phyloP scores from a whole-genome alignment of 2,888 invertebrate genomes.

The Acholoe squamosa region DNA sequence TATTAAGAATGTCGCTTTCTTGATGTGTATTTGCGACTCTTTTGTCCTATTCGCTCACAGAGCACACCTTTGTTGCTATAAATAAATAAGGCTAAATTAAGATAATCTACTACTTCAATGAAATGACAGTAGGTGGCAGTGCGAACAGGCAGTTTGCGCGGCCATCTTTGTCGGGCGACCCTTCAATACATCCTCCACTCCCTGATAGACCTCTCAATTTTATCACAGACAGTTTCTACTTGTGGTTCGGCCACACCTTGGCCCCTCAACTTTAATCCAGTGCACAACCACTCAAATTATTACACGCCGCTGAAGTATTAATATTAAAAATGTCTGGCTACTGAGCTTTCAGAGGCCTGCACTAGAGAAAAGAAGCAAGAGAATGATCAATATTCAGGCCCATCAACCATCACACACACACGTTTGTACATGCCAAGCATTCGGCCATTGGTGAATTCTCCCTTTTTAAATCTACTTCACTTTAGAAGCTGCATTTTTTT shows the following conservation, averaged over 20 bases:
- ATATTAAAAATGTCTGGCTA: not conserved
- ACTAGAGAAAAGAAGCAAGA: conserved; percentile 25
- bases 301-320: not conserved
- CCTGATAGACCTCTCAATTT: conserved; percentile 35
- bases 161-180: conserved; percentile 54
- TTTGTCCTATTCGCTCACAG: not conserved
- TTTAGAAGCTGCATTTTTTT: conserved; percentile 45
- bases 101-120: conserved; percentile 39
- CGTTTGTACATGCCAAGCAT: conserved; percentile 27
- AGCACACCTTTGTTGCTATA: conserved; percentile 4
- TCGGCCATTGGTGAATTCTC: not conserved
- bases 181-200: not conserved
- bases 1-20: no score
- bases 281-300: not conserved
- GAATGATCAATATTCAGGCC: conserved; percentile 18
- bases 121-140: conserved; percentile 59
- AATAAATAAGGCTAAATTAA: conserved; percentile 60
- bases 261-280: not conserved
- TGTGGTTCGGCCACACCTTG: not conserved
- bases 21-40: no score
- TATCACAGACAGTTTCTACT: conserved; percentile 51
- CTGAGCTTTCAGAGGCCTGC: not conserved
- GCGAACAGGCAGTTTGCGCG: conserved; percentile 57
- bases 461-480: conserved; percentile 15
- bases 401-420: not conserved